Conservation (phyloP, 2,113 vertebrate species). For the Cavia aperea region DNA sequence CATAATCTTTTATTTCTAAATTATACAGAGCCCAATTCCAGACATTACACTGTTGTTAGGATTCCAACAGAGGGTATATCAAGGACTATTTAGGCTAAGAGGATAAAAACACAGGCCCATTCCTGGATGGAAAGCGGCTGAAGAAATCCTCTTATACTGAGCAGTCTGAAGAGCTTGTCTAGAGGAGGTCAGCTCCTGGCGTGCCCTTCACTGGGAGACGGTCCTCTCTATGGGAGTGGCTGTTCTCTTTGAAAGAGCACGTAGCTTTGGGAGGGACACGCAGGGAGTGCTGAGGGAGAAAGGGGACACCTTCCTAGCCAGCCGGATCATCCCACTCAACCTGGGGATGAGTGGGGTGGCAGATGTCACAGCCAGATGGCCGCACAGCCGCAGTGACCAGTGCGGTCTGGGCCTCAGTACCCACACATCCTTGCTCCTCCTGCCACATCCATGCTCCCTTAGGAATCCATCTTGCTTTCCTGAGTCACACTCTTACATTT, state of each 20-base stretch:
- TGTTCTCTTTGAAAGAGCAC: not conserved
- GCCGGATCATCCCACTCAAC: not conserved
- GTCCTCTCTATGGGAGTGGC: not conserved
- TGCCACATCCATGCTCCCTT: not conserved
- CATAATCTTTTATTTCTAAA: slow-evolving; percentile 11
- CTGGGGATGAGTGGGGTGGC: not conserved
- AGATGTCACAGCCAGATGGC: not conserved
- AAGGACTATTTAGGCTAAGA: not conserved
- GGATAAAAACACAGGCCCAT: not conserved
- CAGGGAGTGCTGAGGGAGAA: not conserved
- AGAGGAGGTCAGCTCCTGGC: not conserved
- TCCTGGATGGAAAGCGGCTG: not conserved
- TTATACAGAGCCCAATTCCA: not conserved
- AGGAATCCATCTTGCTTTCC: not conserved
- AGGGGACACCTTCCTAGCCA: not conserved
- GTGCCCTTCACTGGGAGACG: not conserved
- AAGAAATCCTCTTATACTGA: not conserved
- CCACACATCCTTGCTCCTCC: not conserved
- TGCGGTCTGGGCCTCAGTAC: not conserved
- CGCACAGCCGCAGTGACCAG: not conserved
- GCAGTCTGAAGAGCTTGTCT: not conserved
- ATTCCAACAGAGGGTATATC: not conserved
- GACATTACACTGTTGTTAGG: not conserved
- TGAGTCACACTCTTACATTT: not conserved
- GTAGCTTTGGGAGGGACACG: not conserved